Base-by-base conservation (phyloP, 2,888 invertebrate genomes). In the Torymus aiolomorphi region DNA sequence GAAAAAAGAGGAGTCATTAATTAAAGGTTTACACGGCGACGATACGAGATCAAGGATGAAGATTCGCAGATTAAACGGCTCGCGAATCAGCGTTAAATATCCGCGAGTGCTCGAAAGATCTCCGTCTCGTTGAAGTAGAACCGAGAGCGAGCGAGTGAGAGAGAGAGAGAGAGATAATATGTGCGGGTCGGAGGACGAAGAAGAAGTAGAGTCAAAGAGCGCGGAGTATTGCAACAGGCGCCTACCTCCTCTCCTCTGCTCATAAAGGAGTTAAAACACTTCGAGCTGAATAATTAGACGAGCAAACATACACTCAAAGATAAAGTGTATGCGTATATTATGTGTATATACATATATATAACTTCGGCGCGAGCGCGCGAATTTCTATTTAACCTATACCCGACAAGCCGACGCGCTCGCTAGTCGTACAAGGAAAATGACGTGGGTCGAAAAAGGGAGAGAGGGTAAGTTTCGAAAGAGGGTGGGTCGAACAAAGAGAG, bases 41-140 rank as follows among this genome's bases (percentile, higher is more conserved):
- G 67, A 67, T 71, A 77, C 66, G 70, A 65, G 70, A 70, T 76
- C 70, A 57, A 56, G 59, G 71, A 70, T 76, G n/a, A 65, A 63
- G 70, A 76, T 76, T 76, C 49, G 52, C 12, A 70, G 57, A 76
- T 76, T 76, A 76, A 76, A 76, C 54, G 70, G 63, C 54, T 63
- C 31, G 52, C 51, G 72, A 77, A 72, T 71, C 57, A 77, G 59
- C 52, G 56, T 67, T 76, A 69, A 69, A 76, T 76, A 76, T 62
- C 62, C 57, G 18, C 20, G 65, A 24, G 56, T 18, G n/a, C 56
- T 11, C 16, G 18, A 20, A 18, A 56, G 13, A 42, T 42, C 42
- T 31, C 18, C 16, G 1, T 18, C 18, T 42, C 42, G 8, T 18
- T 5, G 20, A 42, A 12, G 16, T 42, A 42, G 42, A 42, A 42